Conservation (phyloP, 2,113 vertebrate species). For the Calonectris borealis region DNA sequence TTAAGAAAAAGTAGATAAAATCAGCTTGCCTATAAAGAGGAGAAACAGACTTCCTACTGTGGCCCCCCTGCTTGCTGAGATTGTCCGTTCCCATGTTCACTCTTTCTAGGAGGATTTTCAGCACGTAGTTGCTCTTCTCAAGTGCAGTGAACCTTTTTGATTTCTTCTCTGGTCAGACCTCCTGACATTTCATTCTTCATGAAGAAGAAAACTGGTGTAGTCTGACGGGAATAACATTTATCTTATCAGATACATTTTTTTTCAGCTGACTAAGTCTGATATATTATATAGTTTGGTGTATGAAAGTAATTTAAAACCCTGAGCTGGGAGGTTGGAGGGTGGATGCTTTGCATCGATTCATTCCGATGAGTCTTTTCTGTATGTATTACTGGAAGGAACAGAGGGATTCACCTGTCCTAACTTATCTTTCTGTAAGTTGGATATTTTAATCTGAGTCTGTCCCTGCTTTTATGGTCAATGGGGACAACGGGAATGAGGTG, state of each 20-base stretch:
- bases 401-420: slow-evolving; percentile 29
- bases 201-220: background rate
- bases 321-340: background rate
- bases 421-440: background rate
- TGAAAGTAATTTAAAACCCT: background rate
- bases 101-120: background rate
- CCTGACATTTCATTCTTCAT: slow-evolving; percentile 22
- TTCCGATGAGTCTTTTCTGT: background rate
- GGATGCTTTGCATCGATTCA: background rate
- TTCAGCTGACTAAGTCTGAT: slow-evolving; percentile 15
- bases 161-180: background rate
- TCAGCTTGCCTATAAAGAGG: background rate
- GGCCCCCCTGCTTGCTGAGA: background rate
- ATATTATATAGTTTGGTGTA: background rate
- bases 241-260: slow-evolving; percentile 9
- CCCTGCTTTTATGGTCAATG: background rate
- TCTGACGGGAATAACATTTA: background rate
- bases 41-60: background rate
- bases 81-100: background rate
- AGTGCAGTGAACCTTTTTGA: background rate
- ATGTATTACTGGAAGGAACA: background rate
- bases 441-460: slow-evolving; percentile 25
- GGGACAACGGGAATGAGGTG: background rate
- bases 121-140: background rate
- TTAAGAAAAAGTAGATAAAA: background rate